Percentiles rank a stretch among this genome's conserved stretches.
Evolutionary conservation across 1,140 invertebrate species (phyloP).

Genomic region (Meloidogyne exigua): DNA sequence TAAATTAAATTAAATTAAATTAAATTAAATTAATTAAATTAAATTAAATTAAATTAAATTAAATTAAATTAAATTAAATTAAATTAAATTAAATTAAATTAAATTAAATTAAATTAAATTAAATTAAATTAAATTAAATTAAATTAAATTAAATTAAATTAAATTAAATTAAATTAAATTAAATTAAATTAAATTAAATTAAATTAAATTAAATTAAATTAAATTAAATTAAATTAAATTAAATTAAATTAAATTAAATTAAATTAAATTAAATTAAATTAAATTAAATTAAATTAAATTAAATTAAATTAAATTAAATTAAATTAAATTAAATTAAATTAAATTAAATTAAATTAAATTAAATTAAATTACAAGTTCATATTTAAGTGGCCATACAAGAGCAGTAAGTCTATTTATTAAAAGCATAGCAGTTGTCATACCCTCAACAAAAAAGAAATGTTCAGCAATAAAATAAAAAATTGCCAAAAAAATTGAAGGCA

Average conservation of each 20-base stretch:
- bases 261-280: not conserved
- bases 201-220: not conserved
- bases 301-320: not conserved
- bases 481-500: not conserved
- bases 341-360: not conserved
- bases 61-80: not conserved
- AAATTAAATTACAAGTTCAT: not conserved
- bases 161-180: not conserved
- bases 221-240: not conserved
- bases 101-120: not conserved
- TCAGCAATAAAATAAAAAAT: not conserved
- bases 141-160: not conserved
- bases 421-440: not conserved
- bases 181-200: not conserved
- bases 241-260: not conserved
- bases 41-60: not conserved
- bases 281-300: not conserved
- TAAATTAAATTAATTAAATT: not conserved
- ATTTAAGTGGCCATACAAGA: not conserved
- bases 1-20: not conserved
- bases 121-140: not conserved
- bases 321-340: not conserved
- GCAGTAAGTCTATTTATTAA: not conserved
- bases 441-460: not conserved
- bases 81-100: not conserved